Percentiles rank a stretch among this genome's conserved stretches.
These are phyloP conservation scores for Callinectes sapidus DNA, from an alignment of 2,888 invertebrate genomes.

Conservation along the genomic window DNA sequence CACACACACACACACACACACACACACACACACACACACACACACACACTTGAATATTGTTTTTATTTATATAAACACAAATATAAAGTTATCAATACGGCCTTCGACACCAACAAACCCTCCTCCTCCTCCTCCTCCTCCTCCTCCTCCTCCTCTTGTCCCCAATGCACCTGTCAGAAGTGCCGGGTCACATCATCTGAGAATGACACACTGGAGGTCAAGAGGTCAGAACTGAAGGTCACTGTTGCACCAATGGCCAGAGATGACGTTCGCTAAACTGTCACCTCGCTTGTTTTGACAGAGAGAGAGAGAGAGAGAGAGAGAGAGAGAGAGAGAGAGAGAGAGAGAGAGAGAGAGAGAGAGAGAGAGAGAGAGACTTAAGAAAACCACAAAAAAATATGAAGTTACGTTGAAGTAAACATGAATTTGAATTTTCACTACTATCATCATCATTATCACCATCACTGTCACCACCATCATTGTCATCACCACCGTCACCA, in stretches of 20 bases:
- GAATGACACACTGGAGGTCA: background rate
- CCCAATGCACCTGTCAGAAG: background rate
- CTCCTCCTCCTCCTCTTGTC: background rate
- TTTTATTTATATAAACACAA: background rate
- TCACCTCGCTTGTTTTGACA: background rate
- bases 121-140: background rate
- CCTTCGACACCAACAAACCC: background rate
- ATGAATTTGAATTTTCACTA: too few species aligned
- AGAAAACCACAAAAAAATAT: too few species aligned
- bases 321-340: background rate
- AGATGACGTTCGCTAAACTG: background rate
- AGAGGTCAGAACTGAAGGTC: background rate
- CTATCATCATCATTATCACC: too few species aligned
- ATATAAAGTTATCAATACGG: background rate
- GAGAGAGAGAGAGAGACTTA: too few species aligned
- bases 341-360: background rate
- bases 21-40: conserved; percentile 22
- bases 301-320: background rate
- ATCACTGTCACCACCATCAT: too few species aligned
- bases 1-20: conserved; percentile 15
- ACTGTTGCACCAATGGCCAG: background rate
- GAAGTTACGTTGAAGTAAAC: too few species aligned
- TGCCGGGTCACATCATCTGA: background rate
- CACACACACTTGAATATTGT: background rate
- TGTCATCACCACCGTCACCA: too few species aligned